Percentiles rank a stretch among this genome's conserved stretches.
Conservation (phyloP, 2,797 vertebrate genomes). For the Aphelocoma californica region DNA sequence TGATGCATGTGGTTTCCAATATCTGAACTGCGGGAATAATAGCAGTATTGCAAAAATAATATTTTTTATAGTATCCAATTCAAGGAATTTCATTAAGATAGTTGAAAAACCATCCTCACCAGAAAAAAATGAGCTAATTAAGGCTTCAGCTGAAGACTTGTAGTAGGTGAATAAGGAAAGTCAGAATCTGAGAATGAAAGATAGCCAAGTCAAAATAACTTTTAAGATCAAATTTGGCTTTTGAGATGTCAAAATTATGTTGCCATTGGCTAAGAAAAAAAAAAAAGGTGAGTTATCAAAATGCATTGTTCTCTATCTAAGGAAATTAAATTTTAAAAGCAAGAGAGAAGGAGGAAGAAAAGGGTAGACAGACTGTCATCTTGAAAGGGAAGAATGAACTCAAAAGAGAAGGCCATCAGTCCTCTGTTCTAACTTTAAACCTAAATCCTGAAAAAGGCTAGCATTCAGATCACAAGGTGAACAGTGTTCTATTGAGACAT, state of each 20-base stretch:
- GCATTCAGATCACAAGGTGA: background rate
- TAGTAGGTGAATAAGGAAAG: background rate
- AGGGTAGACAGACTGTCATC: background rate
- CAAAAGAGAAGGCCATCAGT: background rate
- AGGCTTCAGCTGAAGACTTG: background rate
- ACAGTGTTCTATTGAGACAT: background rate
- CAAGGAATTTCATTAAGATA: background rate
- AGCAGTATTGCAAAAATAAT: background rate
- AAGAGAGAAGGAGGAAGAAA: background rate
- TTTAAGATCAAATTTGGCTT: background rate
- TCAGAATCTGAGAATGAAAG: conserved; percentile 20
- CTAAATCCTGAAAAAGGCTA: background rate
- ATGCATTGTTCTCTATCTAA: background rate
- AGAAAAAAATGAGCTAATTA: background rate
- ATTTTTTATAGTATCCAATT: background rate
- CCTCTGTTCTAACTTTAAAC: background rate
- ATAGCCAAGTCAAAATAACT: conserved; percentile 31
- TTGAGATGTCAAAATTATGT: background rate
- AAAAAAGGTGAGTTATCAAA: background rate
- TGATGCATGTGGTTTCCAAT: rapidly evolving
- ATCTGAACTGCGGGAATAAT: background rate
- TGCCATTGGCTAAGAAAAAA: background rate
- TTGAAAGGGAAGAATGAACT: background rate
- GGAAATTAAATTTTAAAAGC: background rate
- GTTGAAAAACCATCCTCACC: background rate